A percentile compares a stretch with the other conserved stretches of the same genome.
Conservation (phyloP, 2,888 invertebrate genomes). For the Lasioglossum calceatum region DNA sequence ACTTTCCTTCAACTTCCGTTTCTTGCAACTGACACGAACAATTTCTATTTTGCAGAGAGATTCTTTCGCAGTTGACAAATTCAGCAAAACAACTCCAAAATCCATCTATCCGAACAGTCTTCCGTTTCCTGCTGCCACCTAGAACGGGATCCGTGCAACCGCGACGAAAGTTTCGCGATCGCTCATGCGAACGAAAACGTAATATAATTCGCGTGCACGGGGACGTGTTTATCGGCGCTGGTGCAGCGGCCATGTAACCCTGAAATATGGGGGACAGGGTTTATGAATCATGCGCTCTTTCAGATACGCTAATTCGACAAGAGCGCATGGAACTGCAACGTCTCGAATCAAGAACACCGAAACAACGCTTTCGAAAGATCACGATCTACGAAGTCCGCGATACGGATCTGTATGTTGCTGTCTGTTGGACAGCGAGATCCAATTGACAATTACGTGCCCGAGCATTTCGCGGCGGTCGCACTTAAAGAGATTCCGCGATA, state of each 20-base stretch:
- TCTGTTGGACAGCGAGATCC: conserved; percentile 23
- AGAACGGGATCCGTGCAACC: conserved; percentile 45
- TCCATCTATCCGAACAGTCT: conserved; percentile 39
- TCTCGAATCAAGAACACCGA: neutral
- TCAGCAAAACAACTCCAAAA: neutral
- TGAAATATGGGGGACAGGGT: conserved; percentile 13
- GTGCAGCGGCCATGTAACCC: conserved; percentile 5
- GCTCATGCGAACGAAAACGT: conserved; percentile 42
- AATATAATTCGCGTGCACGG: conserved; percentile 15
- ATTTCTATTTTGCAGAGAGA: neutral
- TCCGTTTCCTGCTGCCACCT: conserved; percentile 71
- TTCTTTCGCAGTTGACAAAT: neutral
- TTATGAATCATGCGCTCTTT: neutral
- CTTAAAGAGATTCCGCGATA: conserved; percentile 58
- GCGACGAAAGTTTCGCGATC: conserved; percentile 37
- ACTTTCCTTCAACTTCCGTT: neutral
- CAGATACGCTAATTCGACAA: neutral
- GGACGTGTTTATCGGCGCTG: conserved; percentile 19
- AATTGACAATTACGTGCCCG: conserved; percentile 32
- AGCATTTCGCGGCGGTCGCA: conserved; percentile 30
- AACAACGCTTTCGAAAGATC: neutral
- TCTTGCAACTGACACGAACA: neutral
- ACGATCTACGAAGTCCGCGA: neutral
- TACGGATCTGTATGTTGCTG: neutral
- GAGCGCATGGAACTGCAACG: neutral